phyloP scores from a whole-genome alignment of 2,888 invertebrate genomes.

The Drosophila affinis region DNA sequence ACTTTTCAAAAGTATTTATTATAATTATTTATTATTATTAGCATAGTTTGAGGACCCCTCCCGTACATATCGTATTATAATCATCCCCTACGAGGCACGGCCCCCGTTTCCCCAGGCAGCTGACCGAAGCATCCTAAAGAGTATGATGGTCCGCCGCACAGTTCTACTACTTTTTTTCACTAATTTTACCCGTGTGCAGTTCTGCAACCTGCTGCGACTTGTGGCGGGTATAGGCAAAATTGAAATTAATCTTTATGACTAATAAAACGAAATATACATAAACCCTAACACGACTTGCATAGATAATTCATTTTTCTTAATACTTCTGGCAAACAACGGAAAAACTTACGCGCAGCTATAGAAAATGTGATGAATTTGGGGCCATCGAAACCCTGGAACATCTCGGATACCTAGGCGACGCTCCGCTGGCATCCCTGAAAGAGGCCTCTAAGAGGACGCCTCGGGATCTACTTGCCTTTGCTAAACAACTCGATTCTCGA shows the following conservation, averaged over 20 bases:
- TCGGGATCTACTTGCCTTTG: too few species aligned
- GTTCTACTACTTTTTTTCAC: constrained; percentile 17
- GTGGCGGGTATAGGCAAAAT: constrained; percentile 22
- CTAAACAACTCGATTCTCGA: too few species aligned
- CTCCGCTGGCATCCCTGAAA: too few species aligned
- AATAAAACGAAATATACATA: constrained; percentile 34
- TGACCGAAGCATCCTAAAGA: neutral
- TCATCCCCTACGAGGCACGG: constrained; percentile 38
- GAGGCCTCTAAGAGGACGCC: too few species aligned
- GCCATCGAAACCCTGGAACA: too few species aligned
- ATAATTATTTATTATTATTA: constrained; percentile 69
- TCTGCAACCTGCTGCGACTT: constrained; percentile 17
- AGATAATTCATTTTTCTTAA: neutral
- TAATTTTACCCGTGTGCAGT: constrained; percentile 13
- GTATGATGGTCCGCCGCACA: neutral
- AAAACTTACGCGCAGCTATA: too few species aligned
- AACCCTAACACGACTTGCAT: constrained; percentile 4
- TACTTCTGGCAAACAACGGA: neutral
- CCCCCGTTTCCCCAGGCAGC: constrained; percentile 45
- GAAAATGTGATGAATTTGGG: too few species aligned
- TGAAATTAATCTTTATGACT: constrained; percentile 40
- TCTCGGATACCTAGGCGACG: too few species aligned
- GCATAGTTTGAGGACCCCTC: constrained; percentile 34
- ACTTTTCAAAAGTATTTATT: constrained; percentile 76
- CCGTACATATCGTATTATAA: constrained; percentile 75